These are phyloP conservation scores for Callinectes sapidus DNA, from an alignment of 2,888 invertebrate species.

Conservation along the genomic window DNA sequence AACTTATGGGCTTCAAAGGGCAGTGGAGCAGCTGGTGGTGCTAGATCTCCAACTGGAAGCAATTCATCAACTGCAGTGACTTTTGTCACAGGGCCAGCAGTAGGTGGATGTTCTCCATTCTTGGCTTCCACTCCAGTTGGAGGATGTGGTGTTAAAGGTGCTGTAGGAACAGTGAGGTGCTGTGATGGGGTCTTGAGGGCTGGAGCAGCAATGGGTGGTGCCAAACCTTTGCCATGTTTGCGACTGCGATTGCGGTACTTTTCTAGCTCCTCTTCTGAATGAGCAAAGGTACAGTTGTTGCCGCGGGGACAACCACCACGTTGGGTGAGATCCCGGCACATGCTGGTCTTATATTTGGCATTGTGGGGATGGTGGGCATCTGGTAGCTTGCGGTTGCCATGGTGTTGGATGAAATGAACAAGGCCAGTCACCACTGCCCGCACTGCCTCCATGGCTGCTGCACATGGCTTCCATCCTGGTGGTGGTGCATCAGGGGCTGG, in stretches of 20 bases:
- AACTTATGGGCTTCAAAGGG: constrained; percentile 64
- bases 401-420: constrained; percentile 86
- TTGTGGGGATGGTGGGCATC: constrained; percentile 77
- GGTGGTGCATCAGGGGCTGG: constrained; percentile 76
- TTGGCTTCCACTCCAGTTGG: constrained; percentile 44
- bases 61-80: constrained; percentile 61
- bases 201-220: constrained; percentile 48
- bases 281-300: constrained; percentile 92
- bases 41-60: constrained; percentile 49
- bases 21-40: constrained; percentile 48
- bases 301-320: constrained; percentile 90
- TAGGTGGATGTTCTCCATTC: constrained; percentile 63
- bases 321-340: constrained; percentile 89
- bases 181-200: constrained; percentile 36
- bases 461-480: constrained; percentile 81
- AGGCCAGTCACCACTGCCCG: constrained; percentile 84
- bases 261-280: constrained; percentile 92
- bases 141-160: constrained; percentile 30
- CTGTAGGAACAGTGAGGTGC: constrained; percentile 51
- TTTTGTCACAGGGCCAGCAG: constrained; percentile 58
- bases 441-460: constrained; percentile 83
- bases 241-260: constrained; percentile 78
- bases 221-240: constrained; percentile 62
- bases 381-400: constrained; percentile 80
- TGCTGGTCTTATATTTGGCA: constrained; percentile 90